Conservation (phyloP, 2,888 invertebrate species). For the Platycnemis pennipes region DNA sequence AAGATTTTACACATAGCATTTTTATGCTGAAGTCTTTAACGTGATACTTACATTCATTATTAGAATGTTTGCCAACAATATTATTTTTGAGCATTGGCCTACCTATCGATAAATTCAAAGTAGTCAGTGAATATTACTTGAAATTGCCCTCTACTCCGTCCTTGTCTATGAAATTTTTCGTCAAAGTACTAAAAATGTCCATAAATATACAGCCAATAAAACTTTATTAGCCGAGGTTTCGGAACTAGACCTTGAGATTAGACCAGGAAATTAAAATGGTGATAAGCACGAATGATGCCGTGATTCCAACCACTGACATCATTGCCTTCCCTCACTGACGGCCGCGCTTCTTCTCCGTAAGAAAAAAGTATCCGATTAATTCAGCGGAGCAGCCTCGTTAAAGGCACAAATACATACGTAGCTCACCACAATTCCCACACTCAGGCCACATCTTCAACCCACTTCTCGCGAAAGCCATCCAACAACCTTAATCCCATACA, state of each 20-base stretch:
- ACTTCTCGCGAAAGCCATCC: slow-evolving; percentile 8
- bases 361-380: slow-evolving; percentile 28
- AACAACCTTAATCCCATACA: slow-evolving; percentile 42
- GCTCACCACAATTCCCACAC: not conserved
- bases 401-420: slow-evolving; percentile 42
- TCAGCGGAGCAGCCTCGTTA: slow-evolving; percentile 56
- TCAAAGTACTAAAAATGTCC: not conserved
- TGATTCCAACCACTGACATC: not conserved
- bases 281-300: not conserved
- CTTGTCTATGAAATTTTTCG: not conserved
- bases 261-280: not conserved
- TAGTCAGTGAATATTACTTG: too few relatives aligned
- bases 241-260: not conserved
- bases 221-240: not conserved
- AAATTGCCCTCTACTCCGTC: too few relatives aligned
- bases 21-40: too few relatives aligned
- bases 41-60: too few relatives aligned
- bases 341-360: not conserved
- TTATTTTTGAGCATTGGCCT: too few relatives aligned
- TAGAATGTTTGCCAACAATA: too few relatives aligned
- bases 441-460: not conserved
- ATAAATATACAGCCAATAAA: not conserved
- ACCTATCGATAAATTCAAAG: too few relatives aligned
- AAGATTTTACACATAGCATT: too few relatives aligned
- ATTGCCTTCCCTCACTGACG: not conserved